A percentile compares a stretch with the other conserved stretches of the same genome.
Conservation (phyloP, 2,888 invertebrate genomes). For the Myopa testacea region DNA sequence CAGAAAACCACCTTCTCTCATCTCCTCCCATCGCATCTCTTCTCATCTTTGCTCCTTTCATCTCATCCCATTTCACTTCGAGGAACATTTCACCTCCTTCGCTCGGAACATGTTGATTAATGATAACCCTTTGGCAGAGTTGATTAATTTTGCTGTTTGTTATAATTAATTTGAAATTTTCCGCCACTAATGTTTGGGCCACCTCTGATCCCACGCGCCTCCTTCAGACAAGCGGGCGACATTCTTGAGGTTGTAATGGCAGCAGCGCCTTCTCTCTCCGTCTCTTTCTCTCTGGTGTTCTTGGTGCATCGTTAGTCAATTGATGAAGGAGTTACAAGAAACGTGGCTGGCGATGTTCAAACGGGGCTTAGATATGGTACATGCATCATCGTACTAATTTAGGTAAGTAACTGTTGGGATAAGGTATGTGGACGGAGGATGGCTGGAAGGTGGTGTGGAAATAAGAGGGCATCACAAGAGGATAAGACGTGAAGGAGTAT, state of each 20-base stretch:
- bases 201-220: background rate
- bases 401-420: background rate
- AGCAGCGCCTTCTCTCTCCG: constrained; percentile 1
- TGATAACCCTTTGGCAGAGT: constrained; percentile 28
- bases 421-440: background rate
- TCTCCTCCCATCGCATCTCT: background rate
- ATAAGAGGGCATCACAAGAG: too few relatives aligned
- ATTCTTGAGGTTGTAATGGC: constrained; percentile 9
- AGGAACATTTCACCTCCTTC: background rate
- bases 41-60: background rate
- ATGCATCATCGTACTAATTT: constrained; percentile 9
- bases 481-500: too few relatives aligned
- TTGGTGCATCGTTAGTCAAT: constrained; percentile 27
- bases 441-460: too few relatives aligned
- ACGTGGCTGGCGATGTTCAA: constrained; percentile 16
- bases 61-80: background rate
- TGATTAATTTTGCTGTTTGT: constrained; percentile 37
- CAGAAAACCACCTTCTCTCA: background rate
- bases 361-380: constrained; percentile 4
- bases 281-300: background rate
- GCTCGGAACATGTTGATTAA: constrained; percentile 25
- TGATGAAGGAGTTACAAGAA: constrained; percentile 16
- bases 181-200: background rate
- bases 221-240: background rate
- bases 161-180: constrained; percentile 39